These are phyloP conservation scores for Aphyosemion australe DNA, from an alignment of 2,113 vertebrate genomes.

Conservation along the genomic window DNA sequence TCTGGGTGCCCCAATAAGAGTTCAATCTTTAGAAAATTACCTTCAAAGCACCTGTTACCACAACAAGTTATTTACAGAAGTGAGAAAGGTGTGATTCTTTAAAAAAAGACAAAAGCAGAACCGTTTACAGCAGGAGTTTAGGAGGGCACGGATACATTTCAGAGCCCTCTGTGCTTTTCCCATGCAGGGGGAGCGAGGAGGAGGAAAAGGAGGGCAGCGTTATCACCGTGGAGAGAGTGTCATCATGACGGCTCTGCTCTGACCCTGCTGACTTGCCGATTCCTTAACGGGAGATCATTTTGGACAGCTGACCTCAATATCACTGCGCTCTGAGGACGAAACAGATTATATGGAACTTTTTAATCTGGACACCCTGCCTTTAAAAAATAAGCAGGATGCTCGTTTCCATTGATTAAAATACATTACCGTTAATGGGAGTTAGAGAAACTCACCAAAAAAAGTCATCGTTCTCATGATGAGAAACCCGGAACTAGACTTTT, in stretches of 20 bases:
- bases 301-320: slow-evolving; percentile 85
- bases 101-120: slow-evolving; percentile 26
- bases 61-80: no score
- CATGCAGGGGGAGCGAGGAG: slow-evolving; percentile 56
- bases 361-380: slow-evolving; percentile 33
- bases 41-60: slow-evolving; percentile 18
- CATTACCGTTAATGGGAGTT: slow-evolving; percentile 46
- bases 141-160: slow-evolving; percentile 40
- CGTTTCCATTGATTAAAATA: slow-evolving; percentile 13
- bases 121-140: slow-evolving; percentile 19
- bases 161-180: slow-evolving; percentile 51
- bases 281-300: slow-evolving; percentile 82
- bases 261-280: slow-evolving; percentile 81
- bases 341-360: slow-evolving; percentile 61
- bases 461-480: slow-evolving; percentile 25
- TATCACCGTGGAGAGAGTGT: slow-evolving; percentile 78
- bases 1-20: slow-evolving; percentile 44
- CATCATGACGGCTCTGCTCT: slow-evolving; percentile 76
- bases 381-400: slow-evolving; percentile 39
- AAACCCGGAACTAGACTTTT: slow-evolving; percentile 24
- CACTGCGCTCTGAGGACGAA: slow-evolving; percentile 60
- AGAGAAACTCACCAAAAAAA: slow-evolving; percentile 55
- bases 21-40: slow-evolving; percentile 42
- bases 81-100: slow-evolving; percentile 27
- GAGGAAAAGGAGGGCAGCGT: slow-evolving; percentile 66